A percentile compares a stretch with the other conserved stretches of the same genome.
These are phyloP conservation scores for Pyralis farinalis DNA, from an alignment of 2,888 invertebrate genomes.

Conservation along the genomic window DNA sequence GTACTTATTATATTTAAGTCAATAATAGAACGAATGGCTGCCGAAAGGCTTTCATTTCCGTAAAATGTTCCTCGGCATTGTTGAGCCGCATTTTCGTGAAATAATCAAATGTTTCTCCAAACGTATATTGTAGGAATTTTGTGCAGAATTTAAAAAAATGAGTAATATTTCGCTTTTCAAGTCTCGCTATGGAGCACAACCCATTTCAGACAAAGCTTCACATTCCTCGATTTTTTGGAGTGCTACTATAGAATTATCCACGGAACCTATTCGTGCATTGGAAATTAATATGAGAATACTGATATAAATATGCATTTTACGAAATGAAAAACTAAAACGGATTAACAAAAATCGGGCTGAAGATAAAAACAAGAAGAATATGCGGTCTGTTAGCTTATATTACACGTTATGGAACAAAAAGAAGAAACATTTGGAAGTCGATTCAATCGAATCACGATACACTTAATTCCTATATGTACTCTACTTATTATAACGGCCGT, in stretches of 20 bases:
- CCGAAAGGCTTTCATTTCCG: conserved; percentile 8
- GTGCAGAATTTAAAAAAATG: neutral
- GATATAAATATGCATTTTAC: no score
- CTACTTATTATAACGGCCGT: no score
- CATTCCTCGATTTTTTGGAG: neutral
- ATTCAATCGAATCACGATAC: no score
- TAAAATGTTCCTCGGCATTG: conserved; percentile 4
- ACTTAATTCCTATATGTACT: no score
- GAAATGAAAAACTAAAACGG: no score
- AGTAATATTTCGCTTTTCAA: neutral
- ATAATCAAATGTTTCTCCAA: neutral
- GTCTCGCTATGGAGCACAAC: neutral
- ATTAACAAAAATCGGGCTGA: no score
- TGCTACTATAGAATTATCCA: neutral
- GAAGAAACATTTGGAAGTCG: no score
- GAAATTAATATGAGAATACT: no score
- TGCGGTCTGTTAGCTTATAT: no score
- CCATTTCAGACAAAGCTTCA: conserved; percentile 5
- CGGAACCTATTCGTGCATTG: no score
- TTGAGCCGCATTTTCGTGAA: neutral
- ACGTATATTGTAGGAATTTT: neutral
- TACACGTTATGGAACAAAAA: no score
- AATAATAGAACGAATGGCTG: conserved; percentile 5
- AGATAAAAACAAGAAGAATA: no score
- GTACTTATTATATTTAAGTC: neutral